phyloP scores from a whole-genome alignment of 2,888 invertebrate genomes.

The Pyrrhia umbra region DNA sequence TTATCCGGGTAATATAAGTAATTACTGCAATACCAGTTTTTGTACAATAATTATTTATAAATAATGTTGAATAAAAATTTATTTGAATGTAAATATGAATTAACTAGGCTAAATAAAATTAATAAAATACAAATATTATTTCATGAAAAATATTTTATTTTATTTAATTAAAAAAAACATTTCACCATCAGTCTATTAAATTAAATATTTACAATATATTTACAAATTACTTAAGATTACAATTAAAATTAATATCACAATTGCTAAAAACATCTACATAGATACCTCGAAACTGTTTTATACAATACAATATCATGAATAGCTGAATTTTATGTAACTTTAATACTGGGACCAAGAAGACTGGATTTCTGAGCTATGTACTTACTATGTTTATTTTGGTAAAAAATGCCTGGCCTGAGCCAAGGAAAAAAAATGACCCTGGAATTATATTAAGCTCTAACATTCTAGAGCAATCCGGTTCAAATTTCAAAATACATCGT shows the following conservation, averaged over 20 bases:
- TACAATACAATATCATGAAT: not conserved
- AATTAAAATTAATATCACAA: slow-evolving; percentile 56
- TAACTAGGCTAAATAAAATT: not conserved
- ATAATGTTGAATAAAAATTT: slow-evolving; percentile 10
- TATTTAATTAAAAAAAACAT: slow-evolving; percentile 61
- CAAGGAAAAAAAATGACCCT: not conserved
- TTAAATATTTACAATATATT: slow-evolving; percentile 64
- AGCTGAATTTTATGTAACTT: too few relatives aligned
- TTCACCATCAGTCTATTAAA: slow-evolving; percentile 71
- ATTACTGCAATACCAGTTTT: slow-evolving; percentile 36
- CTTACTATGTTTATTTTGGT: too few relatives aligned
- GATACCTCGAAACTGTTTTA: slow-evolving; percentile 1
- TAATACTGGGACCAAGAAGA: slow-evolving; percentile 26
- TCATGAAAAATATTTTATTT: slow-evolving; percentile 54
- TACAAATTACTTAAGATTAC: slow-evolving; percentile 46
- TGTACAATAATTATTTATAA: slow-evolving; percentile 39
- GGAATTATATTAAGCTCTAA: not conserved
- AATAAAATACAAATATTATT: slow-evolving; percentile 23
- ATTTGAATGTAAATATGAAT: slow-evolving; percentile 32
- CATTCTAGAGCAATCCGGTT: too few relatives aligned
- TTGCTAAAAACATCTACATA: slow-evolving; percentile 23
- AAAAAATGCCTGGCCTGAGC: not conserved
- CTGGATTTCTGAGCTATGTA: not conserved
- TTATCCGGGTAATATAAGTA: slow-evolving; percentile 2
- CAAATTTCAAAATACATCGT: too few relatives aligned